Evolutionary conservation across 2,888 invertebrate genomes (phyloP).

Genomic region (Pammene aurita): DNA sequence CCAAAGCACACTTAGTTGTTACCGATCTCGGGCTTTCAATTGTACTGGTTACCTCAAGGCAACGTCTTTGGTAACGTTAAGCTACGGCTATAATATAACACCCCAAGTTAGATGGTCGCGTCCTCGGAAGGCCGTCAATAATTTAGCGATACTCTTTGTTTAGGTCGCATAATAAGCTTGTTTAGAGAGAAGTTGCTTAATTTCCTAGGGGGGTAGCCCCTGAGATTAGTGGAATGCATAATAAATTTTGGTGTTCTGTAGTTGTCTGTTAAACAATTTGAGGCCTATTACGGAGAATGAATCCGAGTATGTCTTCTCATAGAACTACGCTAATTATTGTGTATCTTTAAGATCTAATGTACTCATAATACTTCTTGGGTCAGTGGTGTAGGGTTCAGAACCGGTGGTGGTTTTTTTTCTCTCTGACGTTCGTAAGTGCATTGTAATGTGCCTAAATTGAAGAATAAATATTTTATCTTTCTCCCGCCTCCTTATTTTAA

Average conservation of each 20-base stretch:
- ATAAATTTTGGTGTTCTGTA: constrained; percentile 34
- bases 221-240: constrained; percentile 42
- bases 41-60: constrained; percentile 6
- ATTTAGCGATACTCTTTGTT: constrained; percentile 43
- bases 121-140: constrained; percentile 26
- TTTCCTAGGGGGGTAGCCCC: constrained; percentile 36
- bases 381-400: too few relatives aligned
- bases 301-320: too few relatives aligned
- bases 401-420: too few relatives aligned
- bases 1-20: not conserved
- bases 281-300: not conserved
- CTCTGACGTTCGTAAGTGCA: too few relatives aligned
- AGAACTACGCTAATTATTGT: too few relatives aligned
- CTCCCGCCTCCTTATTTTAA: not conserved
- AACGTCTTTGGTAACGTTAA: not conserved
- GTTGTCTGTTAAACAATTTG: constrained; percentile 27
- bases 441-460: too few relatives aligned
- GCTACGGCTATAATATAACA: constrained; percentile 13
- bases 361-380: too few relatives aligned
- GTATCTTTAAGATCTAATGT: too few relatives aligned
- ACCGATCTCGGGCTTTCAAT: not conserved
- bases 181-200: constrained; percentile 42
- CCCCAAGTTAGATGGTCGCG: constrained; percentile 31
- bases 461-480: too few relatives aligned
- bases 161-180: constrained; percentile 42